These are phyloP conservation scores for Dipodomys merriami DNA, from an alignment of 2,113 vertebrate species.

Conservation along the genomic window DNA sequence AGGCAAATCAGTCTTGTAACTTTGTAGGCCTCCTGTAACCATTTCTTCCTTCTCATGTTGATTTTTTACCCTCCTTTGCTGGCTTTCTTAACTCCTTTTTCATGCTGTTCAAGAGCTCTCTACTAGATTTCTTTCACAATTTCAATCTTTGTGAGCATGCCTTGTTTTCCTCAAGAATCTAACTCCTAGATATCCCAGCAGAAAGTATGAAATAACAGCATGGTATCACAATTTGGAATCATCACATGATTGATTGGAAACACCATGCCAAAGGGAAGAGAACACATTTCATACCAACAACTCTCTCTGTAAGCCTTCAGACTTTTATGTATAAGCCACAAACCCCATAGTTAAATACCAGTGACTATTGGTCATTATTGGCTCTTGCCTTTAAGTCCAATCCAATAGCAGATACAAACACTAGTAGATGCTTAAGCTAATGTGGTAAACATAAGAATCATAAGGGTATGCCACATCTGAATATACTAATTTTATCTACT, in stretches of 20 bases:
- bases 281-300: background rate
- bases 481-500: background rate
- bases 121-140: background rate
- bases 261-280: background rate
- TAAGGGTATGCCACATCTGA: background rate
- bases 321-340: background rate
- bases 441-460: background rate
- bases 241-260: conserved; percentile 12
- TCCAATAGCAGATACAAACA: background rate
- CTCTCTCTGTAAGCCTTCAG: background rate
- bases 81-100: background rate
- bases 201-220: background rate
- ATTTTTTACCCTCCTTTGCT: background rate
- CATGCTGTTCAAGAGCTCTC: background rate
- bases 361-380: background rate
- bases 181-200: background rate
- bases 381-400: background rate
- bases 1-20: background rate
- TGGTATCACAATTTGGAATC: background rate
- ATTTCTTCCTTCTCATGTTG: background rate
- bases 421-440: background rate
- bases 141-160: background rate
- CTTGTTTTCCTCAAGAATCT: background rate
- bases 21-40: background rate
- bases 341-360: background rate